These are phyloP conservation scores for Rhopalosiphum maidis DNA, from an alignment of 1,140 invertebrate genomes.

Conservation along the genomic window DNA sequence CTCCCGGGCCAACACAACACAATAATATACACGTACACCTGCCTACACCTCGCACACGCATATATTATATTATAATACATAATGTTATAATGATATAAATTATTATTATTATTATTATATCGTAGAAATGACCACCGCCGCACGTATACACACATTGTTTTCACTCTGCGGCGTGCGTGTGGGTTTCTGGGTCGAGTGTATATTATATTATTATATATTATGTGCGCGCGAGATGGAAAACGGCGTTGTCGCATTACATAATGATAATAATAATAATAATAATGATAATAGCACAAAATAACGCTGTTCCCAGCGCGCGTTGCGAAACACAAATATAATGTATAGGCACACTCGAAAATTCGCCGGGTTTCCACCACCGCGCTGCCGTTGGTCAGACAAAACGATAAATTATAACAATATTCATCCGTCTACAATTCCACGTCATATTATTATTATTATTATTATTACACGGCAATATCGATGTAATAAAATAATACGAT, in stretches of 20 bases:
- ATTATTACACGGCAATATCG: neutral
- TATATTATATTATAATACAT: neutral
- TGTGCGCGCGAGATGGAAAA: constrained; percentile 43
- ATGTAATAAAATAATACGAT: neutral
- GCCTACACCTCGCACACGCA: neutral
- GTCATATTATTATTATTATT: neutral
- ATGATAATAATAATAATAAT: constrained; percentile 25
- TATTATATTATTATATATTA: neutral
- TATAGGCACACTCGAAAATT: constrained; percentile 28
- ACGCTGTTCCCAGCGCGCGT: neutral
- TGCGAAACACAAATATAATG: constrained; percentile 27
- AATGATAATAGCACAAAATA: constrained; percentile 21
- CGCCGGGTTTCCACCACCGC: neutral
- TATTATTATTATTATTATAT: neutral
- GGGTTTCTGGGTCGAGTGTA: constrained; percentile 45
- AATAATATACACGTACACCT: neutral
- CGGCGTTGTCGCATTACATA: constrained; percentile 1
- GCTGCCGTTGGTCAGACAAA: neutral
- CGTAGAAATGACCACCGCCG: constrained; percentile 10
- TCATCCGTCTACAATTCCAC: neutral
- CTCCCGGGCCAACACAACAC: neutral
- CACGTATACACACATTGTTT: constrained; percentile 35
- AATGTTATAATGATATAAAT: constrained; percentile 22
- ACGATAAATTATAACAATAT: constrained; percentile 6
- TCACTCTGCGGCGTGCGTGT: constrained; percentile 14